Evolutionary conservation across 2,797 vertebrate genomes (phyloP), one percentile per base, ranked within the genome.

Genomic region (Leuciscus waleckii): DNA sequence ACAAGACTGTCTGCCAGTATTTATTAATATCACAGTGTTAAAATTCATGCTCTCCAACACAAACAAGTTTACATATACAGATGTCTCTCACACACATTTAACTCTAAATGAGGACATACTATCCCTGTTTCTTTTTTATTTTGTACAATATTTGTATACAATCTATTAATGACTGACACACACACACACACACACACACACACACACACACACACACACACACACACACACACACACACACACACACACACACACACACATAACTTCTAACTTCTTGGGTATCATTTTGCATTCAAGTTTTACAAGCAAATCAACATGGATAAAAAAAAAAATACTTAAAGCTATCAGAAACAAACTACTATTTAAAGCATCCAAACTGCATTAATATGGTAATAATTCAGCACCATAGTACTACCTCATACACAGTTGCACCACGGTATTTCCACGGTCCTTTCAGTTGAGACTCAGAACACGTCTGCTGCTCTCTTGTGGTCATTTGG

Each of bases 1-100:
- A 87, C n/a, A 71, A 74, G 32, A 1, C 51, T 70, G 71, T 78
- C 65, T 84, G 56, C 32, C 17, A 29, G 77, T 58, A n/a, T 87
- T 83, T 85, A 82, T 82, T 82, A 10, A 56, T 81, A 26, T 69
- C 23, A 23, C 29, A 23, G 10, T 37, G 41, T 54, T 32, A 35
- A 46, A 80, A 35, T 35, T 32, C 19, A 8, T 14, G 29, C 43
- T 32, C 29, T 68, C 61, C 21, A 75, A 35, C 26, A 75, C 71
- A 51, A 32, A 7, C 9, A 56, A 49, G n/a, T 73, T 29, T 17
- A 29, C 14, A 73, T 5, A n/a, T 43, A 16, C 6, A 26, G 14
- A 46, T 39, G 0, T 39, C 49, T 21, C 16, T 2, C 39, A 9
- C 19, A 16, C 74, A 37, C 19, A 56, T 71, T n/a, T n/a, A 74